These are phyloP conservation scores for Ahaetulla prasina DNA, from an alignment of 2,113 vertebrate species.

Conservation along the genomic window DNA sequence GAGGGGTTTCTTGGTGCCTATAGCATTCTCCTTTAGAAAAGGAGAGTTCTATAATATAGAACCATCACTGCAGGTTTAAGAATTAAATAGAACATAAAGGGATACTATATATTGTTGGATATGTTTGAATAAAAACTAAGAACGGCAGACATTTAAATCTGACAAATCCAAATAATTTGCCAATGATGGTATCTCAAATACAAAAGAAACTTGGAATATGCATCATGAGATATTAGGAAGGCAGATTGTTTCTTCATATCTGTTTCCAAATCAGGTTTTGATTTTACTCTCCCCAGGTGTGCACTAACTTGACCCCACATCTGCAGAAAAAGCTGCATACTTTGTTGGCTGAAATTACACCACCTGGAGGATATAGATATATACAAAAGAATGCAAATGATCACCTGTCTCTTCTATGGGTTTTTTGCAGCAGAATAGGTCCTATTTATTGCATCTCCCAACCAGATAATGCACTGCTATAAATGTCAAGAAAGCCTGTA, in stretches of 20 bases:
- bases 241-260: not conserved
- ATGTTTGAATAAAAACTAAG: not conserved
- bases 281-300: conserved; percentile 2
- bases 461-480: not conserved
- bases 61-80: not conserved
- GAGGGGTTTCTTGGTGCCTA: not conserved
- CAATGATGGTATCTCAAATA: not conserved
- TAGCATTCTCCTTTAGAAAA: not conserved
- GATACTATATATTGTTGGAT: not conserved
- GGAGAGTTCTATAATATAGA: not conserved
- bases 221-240: not conserved
- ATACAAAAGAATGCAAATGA: not conserved
- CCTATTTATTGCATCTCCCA: not conserved
- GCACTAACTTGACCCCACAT: conserved; percentile 2
- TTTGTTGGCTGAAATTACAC: not conserved
- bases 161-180: not conserved
- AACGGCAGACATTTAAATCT: not conserved
- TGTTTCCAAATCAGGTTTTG: conserved; percentile 6
- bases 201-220: not conserved
- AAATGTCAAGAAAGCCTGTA: not conserved
- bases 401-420: not conserved
- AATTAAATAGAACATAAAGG: not conserved
- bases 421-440: not conserved
- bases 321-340: not conserved
- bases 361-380: not conserved